Conservation (phyloP, 2,797 vertebrate species). For the Sternotherus odoratus region DNA sequence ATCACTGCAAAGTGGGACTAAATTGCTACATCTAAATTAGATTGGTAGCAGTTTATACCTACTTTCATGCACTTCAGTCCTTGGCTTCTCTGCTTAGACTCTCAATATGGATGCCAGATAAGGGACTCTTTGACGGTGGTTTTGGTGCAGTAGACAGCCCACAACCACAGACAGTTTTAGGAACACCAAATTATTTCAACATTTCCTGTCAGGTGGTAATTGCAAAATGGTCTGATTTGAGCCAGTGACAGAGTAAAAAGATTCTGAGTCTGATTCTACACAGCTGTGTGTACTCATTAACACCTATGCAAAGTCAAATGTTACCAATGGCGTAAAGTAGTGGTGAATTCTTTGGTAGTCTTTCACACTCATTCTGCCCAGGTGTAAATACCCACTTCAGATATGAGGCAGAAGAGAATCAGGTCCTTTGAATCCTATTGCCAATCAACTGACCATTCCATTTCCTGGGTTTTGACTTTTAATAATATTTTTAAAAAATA, state of each 20-base stretch:
- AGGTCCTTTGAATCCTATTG: background rate
- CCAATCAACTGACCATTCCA: rapidly evolving
- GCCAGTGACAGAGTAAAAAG: background rate
- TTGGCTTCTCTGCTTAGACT: background rate
- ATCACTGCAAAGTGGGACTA: constrained; percentile 1
- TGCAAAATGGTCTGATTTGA: background rate
- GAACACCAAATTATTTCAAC: background rate
- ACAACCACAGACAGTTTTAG: background rate
- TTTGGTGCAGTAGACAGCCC: background rate
- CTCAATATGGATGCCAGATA: constrained; percentile 3
- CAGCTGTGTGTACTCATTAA: background rate
- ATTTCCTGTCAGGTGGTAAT: background rate
- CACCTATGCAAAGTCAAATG: background rate
- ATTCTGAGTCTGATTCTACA: background rate
- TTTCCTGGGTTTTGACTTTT: background rate
- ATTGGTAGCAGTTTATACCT: background rate
- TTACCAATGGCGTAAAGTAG: background rate
- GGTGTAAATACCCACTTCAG: background rate
- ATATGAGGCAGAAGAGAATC: too few species aligned
- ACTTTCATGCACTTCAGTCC: background rate
- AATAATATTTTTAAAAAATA: background rate
- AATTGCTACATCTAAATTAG: background rate
- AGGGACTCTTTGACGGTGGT: background rate
- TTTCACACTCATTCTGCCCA: background rate
- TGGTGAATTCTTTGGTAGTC: background rate